Conservation (phyloP, 2,888 invertebrate species). For the Drosophila melanosoma region DNA sequence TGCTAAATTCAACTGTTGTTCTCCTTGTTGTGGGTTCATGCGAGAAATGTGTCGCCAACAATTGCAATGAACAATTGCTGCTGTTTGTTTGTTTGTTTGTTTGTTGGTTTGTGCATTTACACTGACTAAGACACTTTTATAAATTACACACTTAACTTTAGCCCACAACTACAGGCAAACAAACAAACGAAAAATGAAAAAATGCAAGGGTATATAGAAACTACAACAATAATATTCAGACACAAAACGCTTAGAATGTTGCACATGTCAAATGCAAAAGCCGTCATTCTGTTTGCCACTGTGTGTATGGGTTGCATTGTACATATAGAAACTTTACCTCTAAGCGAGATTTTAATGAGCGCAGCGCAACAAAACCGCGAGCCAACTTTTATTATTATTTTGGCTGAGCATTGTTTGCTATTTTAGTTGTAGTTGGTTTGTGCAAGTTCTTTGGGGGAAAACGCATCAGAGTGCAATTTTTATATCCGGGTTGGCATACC, state of each 20-base stretch:
- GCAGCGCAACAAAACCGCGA: conserved; percentile 55
- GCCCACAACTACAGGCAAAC: conserved; percentile 30
- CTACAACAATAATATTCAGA: conserved; percentile 15
- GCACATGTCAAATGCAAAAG: conserved; percentile 65
- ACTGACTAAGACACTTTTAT: conserved; percentile 61
- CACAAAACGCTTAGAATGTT: conserved; percentile 54
- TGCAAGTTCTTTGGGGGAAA: conserved; percentile 22
- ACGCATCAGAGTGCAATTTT: conserved; percentile 80
- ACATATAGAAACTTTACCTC: conserved; percentile 55
- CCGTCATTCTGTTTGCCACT: conserved; percentile 38
- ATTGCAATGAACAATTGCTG: conserved; percentile 49
- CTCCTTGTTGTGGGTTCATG: conserved; percentile 30
- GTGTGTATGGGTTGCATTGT: conserved; percentile 34
- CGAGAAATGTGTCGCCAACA: conserved; percentile 70
- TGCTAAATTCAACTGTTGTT: conserved; percentile 21
- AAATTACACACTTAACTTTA: conserved; percentile 79
- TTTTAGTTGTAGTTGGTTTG: conserved; percentile 47
- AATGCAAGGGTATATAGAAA: not conserved
- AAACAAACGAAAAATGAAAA: conserved; percentile 8
- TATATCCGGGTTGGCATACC: conserved; percentile 65
- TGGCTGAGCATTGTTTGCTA: conserved; percentile 59
- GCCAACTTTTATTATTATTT: conserved; percentile 74
- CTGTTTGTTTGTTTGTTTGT: conserved; percentile 33
- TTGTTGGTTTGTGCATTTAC: conserved; percentile 37
- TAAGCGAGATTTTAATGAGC: conserved; percentile 76